phyloP scores from a whole-genome alignment of 1,140 invertebrate species.

The Oreohelix idahoensis region DNA sequence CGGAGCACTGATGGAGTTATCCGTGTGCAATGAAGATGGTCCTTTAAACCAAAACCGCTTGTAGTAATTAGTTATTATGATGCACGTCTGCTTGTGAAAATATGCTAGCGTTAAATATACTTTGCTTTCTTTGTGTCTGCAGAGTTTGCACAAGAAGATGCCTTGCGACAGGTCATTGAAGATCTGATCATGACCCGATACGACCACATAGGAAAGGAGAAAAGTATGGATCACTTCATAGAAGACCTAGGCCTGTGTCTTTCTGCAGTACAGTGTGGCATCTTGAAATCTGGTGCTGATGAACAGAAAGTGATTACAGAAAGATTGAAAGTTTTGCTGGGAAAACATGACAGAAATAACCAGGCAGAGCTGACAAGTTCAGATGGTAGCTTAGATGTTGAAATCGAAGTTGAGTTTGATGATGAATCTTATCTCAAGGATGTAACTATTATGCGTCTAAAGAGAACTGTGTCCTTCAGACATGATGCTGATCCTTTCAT shows the following conservation, averaged over 20 bases:
- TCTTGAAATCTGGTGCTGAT: neutral
- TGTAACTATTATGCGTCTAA: too few relatives aligned
- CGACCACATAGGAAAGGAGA: neutral
- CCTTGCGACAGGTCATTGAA: neutral
- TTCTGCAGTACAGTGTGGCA: neutral
- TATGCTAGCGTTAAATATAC: too few relatives aligned
- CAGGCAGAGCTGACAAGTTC: neutral
- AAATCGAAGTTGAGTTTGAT: neutral
- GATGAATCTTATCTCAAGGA: too few relatives aligned
- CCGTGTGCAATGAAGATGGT: too few relatives aligned
- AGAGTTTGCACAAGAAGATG: neutral
- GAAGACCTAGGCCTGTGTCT: neutral
- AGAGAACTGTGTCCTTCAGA: too few relatives aligned
- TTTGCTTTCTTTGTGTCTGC: neutral
- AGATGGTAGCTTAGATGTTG: neutral
- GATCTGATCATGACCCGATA: neutral
- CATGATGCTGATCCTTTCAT: too few relatives aligned
- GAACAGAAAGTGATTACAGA: neutral
- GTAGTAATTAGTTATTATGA: too few relatives aligned
- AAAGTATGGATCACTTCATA: slow-evolving; percentile 2
- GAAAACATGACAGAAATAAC: too few relatives aligned
- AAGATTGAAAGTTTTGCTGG: neutral
- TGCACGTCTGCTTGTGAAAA: too few relatives aligned
- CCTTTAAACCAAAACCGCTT: too few relatives aligned
- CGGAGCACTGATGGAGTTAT: too few relatives aligned